Evolutionary conservation across 2,797 vertebrate species (phyloP).

Genomic region (Etheostoma perlongum): DNA sequence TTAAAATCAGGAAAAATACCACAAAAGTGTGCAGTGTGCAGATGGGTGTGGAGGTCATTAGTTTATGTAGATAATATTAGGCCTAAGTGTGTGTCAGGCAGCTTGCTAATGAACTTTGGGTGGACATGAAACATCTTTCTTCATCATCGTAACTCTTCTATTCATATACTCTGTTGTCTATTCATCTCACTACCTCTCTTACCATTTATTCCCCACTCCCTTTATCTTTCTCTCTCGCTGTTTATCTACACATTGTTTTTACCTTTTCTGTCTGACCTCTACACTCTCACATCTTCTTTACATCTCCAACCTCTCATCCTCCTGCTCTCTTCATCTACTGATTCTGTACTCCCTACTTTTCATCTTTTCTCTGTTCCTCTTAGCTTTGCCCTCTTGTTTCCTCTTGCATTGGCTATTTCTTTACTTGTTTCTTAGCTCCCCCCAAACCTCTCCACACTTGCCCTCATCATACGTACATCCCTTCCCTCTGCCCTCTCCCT

Average conservation of each 20-base stretch:
- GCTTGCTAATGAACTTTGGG: conserved; percentile 2
- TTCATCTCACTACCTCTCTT: conserved; percentile 17
- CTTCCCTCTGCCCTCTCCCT: conserved; percentile 12
- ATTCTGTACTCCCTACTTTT: conserved; percentile 43
- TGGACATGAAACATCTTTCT: background rate
- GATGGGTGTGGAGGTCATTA: conserved; percentile 30
- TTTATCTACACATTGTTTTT: conserved; percentile 45
- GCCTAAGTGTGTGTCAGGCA: background rate
- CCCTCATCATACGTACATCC: conserved; percentile 20
- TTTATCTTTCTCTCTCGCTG: conserved; percentile 39
- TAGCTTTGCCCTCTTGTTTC: conserved; percentile 47
- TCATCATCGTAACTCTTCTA: conserved; percentile 4
- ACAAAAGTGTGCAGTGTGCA: background rate
- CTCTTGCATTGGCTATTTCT: conserved; percentile 33
- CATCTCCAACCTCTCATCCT: conserved; percentile 26
- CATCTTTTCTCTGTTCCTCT: conserved; percentile 41
- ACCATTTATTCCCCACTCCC: conserved; percentile 8
- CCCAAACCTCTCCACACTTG: conserved; percentile 21
- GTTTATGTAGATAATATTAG: conserved; percentile 6
- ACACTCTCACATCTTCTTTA: conserved; percentile 43
- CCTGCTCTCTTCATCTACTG: conserved; percentile 27
- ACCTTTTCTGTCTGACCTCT: conserved; percentile 41
- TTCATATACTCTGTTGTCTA: conserved; percentile 1
- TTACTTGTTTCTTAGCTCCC: conserved; percentile 37
- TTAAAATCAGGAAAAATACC: background rate